Conservation (phyloP, 1,140 invertebrate genomes). For the Aphelinus certus region DNA sequence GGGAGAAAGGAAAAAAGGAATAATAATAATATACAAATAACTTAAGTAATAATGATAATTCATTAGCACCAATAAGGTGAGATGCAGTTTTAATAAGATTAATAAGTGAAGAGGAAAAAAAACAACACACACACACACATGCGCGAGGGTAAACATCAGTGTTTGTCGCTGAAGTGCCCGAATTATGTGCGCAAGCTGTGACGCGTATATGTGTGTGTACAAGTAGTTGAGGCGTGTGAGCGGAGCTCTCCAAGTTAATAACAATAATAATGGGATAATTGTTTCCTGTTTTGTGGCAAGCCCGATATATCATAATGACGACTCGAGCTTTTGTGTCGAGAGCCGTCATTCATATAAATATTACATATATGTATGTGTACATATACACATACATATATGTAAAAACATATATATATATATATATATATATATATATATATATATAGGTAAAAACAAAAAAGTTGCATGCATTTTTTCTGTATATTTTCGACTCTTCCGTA, state of each 20-base stretch:
- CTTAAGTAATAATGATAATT: slow-evolving; percentile 10
- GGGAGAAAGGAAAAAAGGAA: slow-evolving; percentile 31
- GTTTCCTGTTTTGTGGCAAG: slow-evolving; percentile 28
- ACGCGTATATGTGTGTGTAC: slow-evolving; percentile 4
- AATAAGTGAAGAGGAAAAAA: too few species aligned
- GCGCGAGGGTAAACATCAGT: too few species aligned
- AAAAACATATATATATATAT: slow-evolving; percentile 44
- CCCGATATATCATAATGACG: slow-evolving; percentile 17
- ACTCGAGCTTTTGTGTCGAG: slow-evolving; percentile 38
- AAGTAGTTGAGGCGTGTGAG: slow-evolving; percentile 16
- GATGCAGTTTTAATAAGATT: slow-evolving; percentile 27
- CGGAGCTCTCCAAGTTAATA: slow-evolving; percentile 30
- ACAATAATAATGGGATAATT: slow-evolving; percentile 38
- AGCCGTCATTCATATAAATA: slow-evolving; percentile 29
- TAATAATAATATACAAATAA: background rate
- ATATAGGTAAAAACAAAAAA: slow-evolving; percentile 32
- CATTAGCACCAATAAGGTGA: slow-evolving; percentile 20
- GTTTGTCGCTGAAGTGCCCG: background rate
- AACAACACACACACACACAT: too few species aligned
- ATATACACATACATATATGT: slow-evolving; percentile 34
- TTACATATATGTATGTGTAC: slow-evolving; percentile 43
- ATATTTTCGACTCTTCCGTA: slow-evolving; percentile 44
- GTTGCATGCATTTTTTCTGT: slow-evolving; percentile 43
- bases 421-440: slow-evolving; percentile 37
- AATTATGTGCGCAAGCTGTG: background rate